Conservation (phyloP, 2,797 vertebrate species). For the Cossypha caffra region DNA sequence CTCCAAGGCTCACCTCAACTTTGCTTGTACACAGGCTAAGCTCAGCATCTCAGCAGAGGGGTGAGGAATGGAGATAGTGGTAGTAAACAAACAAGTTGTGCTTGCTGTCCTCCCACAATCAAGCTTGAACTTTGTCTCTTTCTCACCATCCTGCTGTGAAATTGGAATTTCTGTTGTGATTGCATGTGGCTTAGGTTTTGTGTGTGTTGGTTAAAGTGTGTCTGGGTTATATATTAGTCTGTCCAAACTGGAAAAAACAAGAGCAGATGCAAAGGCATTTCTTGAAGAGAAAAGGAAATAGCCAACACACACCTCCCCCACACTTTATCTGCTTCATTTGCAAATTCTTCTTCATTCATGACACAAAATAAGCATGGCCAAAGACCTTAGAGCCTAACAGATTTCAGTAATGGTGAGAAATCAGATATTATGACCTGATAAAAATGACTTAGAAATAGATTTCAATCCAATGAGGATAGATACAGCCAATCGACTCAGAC, state of each 20-base stretch:
- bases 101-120: background rate
- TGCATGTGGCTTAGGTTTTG: constrained; percentile 23
- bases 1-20: background rate
- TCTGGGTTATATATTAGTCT: background rate
- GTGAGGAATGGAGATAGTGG: background rate
- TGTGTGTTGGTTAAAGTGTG: constrained; percentile 15
- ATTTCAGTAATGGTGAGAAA: background rate
- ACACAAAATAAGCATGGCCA: background rate
- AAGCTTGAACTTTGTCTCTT: constrained; percentile 38
- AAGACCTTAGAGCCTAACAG: background rate
- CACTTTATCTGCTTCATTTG: background rate
- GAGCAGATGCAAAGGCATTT: background rate
- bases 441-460: background rate
- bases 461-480: background rate
- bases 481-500: background rate
- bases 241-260: constrained; percentile 7
- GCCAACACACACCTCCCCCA: background rate
- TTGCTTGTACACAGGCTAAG: background rate
- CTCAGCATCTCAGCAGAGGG: background rate
- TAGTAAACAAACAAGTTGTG: background rate
- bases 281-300: background rate
- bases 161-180: constrained; percentile 23
- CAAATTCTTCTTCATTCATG: background rate
- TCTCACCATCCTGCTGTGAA: constrained; percentile 23
- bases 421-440: background rate